Base-by-base conservation (phyloP, 2,113 vertebrate genomes). In the Archocentrus centrarchus region DNA sequence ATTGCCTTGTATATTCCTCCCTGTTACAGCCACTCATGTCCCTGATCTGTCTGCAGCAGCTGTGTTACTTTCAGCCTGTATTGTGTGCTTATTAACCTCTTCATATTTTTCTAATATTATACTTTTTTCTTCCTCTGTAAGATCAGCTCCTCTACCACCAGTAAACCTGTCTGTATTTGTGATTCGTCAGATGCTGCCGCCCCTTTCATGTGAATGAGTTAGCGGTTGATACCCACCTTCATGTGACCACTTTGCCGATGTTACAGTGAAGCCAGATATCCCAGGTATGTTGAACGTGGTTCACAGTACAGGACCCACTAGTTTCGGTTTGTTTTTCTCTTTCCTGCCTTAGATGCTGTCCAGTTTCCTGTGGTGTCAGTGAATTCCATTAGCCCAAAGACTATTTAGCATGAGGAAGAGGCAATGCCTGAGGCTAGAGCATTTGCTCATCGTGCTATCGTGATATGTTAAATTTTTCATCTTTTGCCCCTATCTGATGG, bases 351-450 rank as follows among this genome's bases (percentile, higher is more conserved):
- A 41, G 66, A 70, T 50, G 24, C 44, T 50, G 30, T 24, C 66
- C 66, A 70, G 20, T 70, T 50, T 50, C 64, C 41, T 11, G 64
- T 50, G 64, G 41, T 50, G 44, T 53, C 44, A 53, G 66, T 53
- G 66, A 70, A 70, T 70, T 70, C 17, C 50, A 70, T 70, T 24
- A 70, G 44, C 44, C 44, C 17, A 13, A 24, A 50, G 66, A 70
- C 44, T 70, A 50, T 70, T 70, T 70, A 70, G 66, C 44, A 50
- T 50, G 17, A 70, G 41, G 44, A 30, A 70, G 66, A 50, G 44
- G 44, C 66, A 17, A 32, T 70, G 64, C 64, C 41, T 50, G 64
- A 41, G 41, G 64, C 64, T 30, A 70, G 41, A 70, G 41, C 24
- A 70, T 50, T 70, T 50, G 22, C 64, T 70, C 47, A 70, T 70